Percentiles rank a stretch among this genome's conserved stretches.
phyloP scores from a whole-genome alignment of 2,797 vertebrate genomes.

The Euphonia xanthogaster region DNA sequence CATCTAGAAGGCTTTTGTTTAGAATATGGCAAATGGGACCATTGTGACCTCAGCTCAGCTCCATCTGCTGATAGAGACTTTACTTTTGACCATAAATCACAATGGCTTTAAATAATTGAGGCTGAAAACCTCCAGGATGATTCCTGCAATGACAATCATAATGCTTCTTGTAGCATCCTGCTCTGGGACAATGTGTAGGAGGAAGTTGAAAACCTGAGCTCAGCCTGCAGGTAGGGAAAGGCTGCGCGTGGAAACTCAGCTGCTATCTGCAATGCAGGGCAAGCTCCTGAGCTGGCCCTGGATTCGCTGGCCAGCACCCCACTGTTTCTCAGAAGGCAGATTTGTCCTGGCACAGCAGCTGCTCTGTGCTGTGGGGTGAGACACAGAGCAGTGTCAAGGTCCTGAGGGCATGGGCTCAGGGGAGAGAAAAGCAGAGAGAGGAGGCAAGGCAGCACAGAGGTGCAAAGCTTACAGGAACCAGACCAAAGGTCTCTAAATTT shows the following conservation, averaged over 20 bases:
- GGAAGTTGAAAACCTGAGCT: background rate
- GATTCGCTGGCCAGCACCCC: background rate
- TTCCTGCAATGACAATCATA: background rate
- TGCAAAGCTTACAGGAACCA: background rate
- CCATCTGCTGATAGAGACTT: background rate
- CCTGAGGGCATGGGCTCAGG: background rate
- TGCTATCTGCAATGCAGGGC: background rate
- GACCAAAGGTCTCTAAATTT: background rate
- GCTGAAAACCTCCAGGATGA: background rate
- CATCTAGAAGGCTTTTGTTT: background rate
- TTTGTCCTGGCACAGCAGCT: background rate
- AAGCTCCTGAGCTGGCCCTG: background rate
- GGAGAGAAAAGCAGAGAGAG: background rate
- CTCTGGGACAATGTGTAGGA: background rate
- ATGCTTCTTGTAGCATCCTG: background rate
- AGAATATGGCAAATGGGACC: background rate
- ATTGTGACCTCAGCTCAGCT: background rate
- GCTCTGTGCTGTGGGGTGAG: background rate
- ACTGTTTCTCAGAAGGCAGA: background rate
- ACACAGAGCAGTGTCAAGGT: background rate
- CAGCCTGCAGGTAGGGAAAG: background rate
- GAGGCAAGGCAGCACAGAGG: background rate
- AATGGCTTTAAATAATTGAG: slow-evolving; percentile 18
- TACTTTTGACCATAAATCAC: background rate
- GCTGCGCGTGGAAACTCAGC: background rate